Conservation (phyloP, 2,113 vertebrate species). For the Plotosus lineatus region DNA sequence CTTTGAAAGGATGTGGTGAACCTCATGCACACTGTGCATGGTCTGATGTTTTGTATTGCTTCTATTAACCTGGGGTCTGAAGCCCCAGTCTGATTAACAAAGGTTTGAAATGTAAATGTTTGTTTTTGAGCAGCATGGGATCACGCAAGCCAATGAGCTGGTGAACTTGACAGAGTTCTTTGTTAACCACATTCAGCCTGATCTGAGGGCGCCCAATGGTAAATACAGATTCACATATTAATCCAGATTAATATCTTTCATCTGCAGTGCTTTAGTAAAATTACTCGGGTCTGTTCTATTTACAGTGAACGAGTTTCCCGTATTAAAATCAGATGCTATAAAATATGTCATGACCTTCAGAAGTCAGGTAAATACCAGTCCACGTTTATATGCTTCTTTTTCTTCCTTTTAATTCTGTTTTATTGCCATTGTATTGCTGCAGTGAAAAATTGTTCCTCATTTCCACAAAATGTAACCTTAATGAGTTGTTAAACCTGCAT, state of each 20-base stretch:
- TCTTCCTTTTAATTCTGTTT: not conserved
- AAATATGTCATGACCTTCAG: conserved; percentile 99
- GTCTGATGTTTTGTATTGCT: no score
- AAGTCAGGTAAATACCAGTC: conserved; percentile 82
- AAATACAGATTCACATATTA: conserved; percentile 45
- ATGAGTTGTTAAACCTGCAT: not conserved
- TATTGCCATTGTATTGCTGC: not conserved
- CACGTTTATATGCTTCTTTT: not conserved
- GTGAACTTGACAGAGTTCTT: conserved; percentile 97
- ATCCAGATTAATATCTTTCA: not conserved
- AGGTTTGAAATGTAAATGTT: no score
- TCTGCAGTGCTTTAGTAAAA: not conserved
- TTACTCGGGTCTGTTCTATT: conserved; percentile 43
- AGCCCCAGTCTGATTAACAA: not conserved
- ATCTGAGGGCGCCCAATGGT: conserved; percentile 91
- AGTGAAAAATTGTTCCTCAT: not conserved
- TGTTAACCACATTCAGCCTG: conserved; percentile 91
- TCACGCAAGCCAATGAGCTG: conserved; percentile 97
- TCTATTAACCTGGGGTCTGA: no score
- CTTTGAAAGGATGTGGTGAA: no score
- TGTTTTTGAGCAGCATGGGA: conserved; percentile 84
- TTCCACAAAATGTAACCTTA: not conserved
- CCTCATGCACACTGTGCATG: no score
- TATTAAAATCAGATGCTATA: conserved; percentile 96
- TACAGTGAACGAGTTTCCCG: conserved; percentile 96